Base-by-base conservation (phyloP, 2,888 invertebrate genomes). In the Cheilosia variabilis region DNA sequence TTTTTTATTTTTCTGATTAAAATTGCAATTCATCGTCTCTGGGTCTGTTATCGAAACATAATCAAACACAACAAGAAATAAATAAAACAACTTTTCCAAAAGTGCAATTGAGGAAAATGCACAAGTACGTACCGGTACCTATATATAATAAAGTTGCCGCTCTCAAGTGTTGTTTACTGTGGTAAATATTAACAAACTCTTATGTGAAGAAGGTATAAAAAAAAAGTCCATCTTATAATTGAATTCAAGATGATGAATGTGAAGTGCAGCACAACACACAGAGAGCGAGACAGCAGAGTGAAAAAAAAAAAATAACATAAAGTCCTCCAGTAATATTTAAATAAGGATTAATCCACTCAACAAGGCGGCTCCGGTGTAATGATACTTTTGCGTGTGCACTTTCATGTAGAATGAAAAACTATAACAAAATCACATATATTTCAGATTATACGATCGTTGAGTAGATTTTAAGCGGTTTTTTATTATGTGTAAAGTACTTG, bases 381-480 rank as follows among this genome's bases (percentile, higher is more conserved):
- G 86, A 86, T 86, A 86, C 86, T 86, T 86, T 86, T 86, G 86
- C 86, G 86, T 86, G 86, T 77, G 81, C 86, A 81, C 81, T 76
- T 81, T 79, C 65, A 45, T 45, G 15, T 34, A 31, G 10, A 45
- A 60, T 37, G 41, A 69, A 57, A 68, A 57, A 63, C n/a, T 53
- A 62, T 65, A 75, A 71, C 68, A 9, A 60, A 75, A 71, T 66
- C 73, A 65, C 65, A 55, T 57, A 58, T 57, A 58, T 79, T 75
- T 66, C 72, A 78, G 78, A 78, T 78, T 63, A 43, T 75, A 69
- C 60, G 75, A 84, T 79, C 72, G 66, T 81, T 81, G 81, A 86
- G 81, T 81, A 50, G 27, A 37, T 66, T 76, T 86, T 81, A 86
- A 86, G 76, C 69, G 76, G 52, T 57, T 81, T 84, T 77, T 86